Evolutionary conservation across 2,888 invertebrate species (phyloP).

Genomic region (Erebia aethiops): DNA sequence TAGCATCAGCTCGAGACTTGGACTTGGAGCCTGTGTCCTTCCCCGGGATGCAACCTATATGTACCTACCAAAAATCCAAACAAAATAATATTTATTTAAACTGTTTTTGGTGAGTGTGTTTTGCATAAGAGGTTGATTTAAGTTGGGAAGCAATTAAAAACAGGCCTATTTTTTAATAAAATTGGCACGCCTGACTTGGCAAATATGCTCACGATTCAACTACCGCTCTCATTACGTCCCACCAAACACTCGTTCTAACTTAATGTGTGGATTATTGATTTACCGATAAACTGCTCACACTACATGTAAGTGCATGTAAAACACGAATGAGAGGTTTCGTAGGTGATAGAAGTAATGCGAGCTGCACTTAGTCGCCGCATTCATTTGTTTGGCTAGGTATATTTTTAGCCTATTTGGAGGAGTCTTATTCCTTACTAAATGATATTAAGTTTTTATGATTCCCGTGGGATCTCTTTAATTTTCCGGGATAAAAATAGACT

Average conservation of each 20-base stretch:
- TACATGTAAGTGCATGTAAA: neutral
- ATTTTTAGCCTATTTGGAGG: no score
- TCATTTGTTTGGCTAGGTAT: no score
- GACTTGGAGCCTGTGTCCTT: no score
- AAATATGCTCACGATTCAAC: slow-evolving; percentile 55
- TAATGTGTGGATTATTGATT: slow-evolving; percentile 61
- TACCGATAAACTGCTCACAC: slow-evolving; percentile 49
- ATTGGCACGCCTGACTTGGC: slow-evolving; percentile 71
- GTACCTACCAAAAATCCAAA: neutral
- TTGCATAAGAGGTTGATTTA: neutral
- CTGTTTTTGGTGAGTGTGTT: neutral
- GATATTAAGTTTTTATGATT: no score
- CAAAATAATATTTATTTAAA: neutral
- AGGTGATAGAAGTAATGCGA: no score
- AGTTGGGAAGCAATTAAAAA: slow-evolving; percentile 2
- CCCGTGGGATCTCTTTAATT: no score
- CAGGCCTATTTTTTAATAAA: slow-evolving; percentile 44
- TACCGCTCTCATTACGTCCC: slow-evolving; percentile 69
- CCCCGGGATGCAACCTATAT: no score
- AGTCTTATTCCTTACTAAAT: no score
- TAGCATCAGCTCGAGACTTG: no score
- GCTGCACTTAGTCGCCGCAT: no score
- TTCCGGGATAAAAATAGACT: no score
- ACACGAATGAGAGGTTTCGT: neutral
- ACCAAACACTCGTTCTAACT: slow-evolving; percentile 54